phyloP scores from a whole-genome alignment of 2,888 invertebrate species.

The Protophormia terraenovae region DNA sequence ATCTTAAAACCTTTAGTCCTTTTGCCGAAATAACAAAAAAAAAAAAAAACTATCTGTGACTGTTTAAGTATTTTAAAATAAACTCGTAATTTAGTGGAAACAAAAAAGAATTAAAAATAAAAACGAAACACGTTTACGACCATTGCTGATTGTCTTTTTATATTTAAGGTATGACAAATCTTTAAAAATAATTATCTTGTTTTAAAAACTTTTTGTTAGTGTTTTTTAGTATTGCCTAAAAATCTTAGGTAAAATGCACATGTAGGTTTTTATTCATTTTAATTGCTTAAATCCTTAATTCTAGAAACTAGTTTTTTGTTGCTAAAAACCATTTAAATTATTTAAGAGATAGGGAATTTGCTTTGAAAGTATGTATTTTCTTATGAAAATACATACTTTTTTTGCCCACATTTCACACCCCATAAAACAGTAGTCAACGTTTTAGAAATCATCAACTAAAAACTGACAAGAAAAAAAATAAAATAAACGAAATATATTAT shows the following conservation, averaged over 20 bases:
- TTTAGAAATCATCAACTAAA: background rate
- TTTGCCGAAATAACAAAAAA: conserved; percentile 18
- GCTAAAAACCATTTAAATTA: background rate
- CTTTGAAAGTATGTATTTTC: background rate
- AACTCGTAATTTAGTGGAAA: background rate
- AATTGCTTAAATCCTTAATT: background rate
- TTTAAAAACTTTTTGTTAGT: background rate
- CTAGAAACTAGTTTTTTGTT: background rate
- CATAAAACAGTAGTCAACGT: conserved; percentile 22
- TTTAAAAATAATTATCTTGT: background rate
- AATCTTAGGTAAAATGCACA: background rate
- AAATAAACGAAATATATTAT: conserved; percentile 8
- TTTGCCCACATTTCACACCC: conserved; percentile 38
- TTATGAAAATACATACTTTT: background rate
- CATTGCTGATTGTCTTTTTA: no score
- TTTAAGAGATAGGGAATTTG: background rate
- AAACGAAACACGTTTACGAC: background rate
- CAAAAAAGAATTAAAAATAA: background rate
- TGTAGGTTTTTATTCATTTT: background rate
- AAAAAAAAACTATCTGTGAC: background rate
- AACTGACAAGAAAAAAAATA: background rate
- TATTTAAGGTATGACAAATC: background rate
- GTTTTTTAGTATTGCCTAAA: no score
- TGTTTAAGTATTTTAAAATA: background rate
- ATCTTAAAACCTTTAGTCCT: conserved; percentile 43